A percentile compares a stretch with the other conserved stretches of the same genome.
Conservation (phyloP, 2,888 invertebrate species). For the Sphinx pinastri region DNA sequence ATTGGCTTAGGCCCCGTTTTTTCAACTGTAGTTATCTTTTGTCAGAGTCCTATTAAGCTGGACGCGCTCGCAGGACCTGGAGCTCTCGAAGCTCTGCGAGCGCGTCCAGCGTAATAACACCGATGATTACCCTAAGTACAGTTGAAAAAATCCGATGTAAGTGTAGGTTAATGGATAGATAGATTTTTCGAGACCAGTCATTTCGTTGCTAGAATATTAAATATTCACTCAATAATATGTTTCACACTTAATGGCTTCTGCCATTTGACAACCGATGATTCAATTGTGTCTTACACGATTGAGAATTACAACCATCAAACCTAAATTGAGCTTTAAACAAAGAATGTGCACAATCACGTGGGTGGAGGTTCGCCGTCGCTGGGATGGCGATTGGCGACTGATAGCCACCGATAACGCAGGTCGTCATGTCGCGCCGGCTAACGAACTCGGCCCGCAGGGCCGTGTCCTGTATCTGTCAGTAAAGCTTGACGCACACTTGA, state of each 20-base stretch:
- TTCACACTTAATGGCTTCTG: neutral
- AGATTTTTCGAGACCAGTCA: neutral
- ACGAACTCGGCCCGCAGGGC: slow-evolving; percentile 52
- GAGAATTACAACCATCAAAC: too few relatives aligned
- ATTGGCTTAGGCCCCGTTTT: too few relatives aligned
- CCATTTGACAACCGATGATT: neutral
- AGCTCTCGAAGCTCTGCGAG: too few relatives aligned
- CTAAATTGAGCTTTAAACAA: too few relatives aligned
- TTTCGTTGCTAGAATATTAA: neutral
- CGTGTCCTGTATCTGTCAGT: slow-evolving; percentile 7
- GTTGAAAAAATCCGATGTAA: too few relatives aligned
- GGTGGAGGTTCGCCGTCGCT: slow-evolving; percentile 55
- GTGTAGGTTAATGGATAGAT: neutral
- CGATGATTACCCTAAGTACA: too few relatives aligned
- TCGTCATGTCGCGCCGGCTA: slow-evolving; percentile 60
- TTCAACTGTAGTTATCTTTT: too few relatives aligned
- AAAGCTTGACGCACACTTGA: slow-evolving; percentile 3
- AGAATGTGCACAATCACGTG: slow-evolving; percentile 45
- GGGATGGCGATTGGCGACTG: slow-evolving; percentile 52
- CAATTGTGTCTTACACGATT: too few relatives aligned
- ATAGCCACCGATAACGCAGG: slow-evolving; percentile 62
- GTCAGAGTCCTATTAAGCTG: too few relatives aligned
- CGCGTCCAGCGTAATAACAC: too few relatives aligned
- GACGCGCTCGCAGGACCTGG: too few relatives aligned
- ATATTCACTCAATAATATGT: neutral